Percentiles rank a stretch among this genome's conserved stretches.
Evolutionary conservation across 2,113 vertebrate species (phyloP).

Genomic region (Hiodon alosoides): DNA sequence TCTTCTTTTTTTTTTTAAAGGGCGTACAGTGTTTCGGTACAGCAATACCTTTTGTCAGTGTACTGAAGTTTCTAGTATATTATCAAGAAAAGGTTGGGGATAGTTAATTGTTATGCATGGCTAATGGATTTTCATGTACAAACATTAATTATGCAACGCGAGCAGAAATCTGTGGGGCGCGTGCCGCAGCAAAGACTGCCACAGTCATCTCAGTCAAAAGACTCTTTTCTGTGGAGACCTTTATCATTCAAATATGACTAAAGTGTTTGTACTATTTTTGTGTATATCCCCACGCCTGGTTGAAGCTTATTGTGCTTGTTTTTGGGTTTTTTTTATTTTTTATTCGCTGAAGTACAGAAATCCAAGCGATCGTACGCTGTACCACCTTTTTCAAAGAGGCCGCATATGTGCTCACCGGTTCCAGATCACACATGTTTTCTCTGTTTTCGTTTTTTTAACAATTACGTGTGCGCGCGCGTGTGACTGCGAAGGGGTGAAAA

Average conservation of each 20-base stretch:
- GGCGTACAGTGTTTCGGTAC: constrained; percentile 4
- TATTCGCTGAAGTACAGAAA: too few relatives aligned
- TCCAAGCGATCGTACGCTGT: too few relatives aligned
- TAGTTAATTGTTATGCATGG: background rate
- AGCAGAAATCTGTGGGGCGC: background rate
- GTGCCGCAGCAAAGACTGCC: background rate
- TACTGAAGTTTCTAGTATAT: constrained; percentile 4
- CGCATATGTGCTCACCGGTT: too few relatives aligned
- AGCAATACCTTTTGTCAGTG: constrained; percentile 14
- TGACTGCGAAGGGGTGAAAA: constrained; percentile 8
- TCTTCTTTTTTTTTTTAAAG: background rate
- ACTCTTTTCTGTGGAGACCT: background rate
- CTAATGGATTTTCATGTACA: constrained; percentile 5
- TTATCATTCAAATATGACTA: constrained; percentile 8
- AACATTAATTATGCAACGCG: constrained; percentile 18
- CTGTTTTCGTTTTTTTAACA: too few relatives aligned
- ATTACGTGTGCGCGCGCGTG: background rate
- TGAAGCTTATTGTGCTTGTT: constrained; percentile 16
- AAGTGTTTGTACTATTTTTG: constrained; percentile 8
- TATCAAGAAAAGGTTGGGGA: background rate
- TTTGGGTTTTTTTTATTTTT: background rate
- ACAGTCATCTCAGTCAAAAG: background rate
- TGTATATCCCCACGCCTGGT: constrained; percentile 12
- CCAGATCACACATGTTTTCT: too few relatives aligned
- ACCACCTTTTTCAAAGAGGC: too few relatives aligned